phyloP scores from a whole-genome alignment of 2,888 invertebrate genomes.

The Ferrisia virgata region DNA sequence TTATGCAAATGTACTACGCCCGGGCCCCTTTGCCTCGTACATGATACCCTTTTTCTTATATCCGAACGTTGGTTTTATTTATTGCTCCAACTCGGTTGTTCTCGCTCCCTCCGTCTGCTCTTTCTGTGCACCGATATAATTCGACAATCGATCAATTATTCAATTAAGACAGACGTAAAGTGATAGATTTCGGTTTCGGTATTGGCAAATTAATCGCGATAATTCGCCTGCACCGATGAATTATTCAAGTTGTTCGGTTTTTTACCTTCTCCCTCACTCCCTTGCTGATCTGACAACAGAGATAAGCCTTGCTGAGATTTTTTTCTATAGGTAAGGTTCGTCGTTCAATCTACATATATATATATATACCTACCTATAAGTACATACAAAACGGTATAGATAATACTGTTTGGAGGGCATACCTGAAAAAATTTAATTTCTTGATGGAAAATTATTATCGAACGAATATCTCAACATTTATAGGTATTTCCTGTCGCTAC shows the following conservation, averaged over 20 bases:
- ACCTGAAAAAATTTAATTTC: not conserved
- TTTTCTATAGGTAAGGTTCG: not conserved
- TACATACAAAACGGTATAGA: too few species aligned
- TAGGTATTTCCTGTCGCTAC: not conserved
- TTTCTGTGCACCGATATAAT: not conserved
- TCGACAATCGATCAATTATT: slow-evolving; percentile 6
- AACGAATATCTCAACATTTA: not conserved
- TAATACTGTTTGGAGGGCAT: not conserved
- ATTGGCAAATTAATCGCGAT: not conserved
- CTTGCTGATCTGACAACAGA: not conserved
- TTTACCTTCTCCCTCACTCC: not conserved
- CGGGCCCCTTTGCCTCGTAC: not conserved
- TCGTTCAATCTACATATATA: too few species aligned
- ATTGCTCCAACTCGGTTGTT: not conserved
- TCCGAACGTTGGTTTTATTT: not conserved
- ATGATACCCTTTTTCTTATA: not conserved
- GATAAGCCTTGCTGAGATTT: not conserved
- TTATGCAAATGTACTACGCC: not conserved
- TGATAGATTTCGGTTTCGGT: not conserved
- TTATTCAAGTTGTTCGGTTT: not conserved
- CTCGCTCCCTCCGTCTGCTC: not conserved
- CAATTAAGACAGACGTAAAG: not conserved
- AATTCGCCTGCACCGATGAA: not conserved
- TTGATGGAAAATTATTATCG: not conserved
- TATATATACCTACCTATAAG: too few species aligned